Evolutionary conservation across 2,888 invertebrate genomes (phyloP).

Genomic region (Agrotis clavis): DNA sequence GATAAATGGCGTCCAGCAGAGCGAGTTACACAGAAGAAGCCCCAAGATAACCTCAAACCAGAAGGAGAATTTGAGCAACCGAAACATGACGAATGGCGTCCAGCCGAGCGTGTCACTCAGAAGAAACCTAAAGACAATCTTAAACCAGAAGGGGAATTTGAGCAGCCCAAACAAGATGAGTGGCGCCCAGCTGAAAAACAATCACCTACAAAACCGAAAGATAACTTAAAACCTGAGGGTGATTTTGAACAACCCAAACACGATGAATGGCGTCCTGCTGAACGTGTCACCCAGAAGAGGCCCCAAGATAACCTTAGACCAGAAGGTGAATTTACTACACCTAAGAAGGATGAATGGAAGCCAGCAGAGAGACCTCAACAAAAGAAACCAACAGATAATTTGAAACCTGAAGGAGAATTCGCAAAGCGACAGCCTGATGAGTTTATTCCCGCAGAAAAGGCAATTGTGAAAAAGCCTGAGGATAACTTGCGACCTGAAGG

Average conservation of each 20-base stretch:
- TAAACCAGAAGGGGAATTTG: conserved; percentile 90
- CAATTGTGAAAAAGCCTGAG: conserved; percentile 68
- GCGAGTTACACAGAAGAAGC: conserved; percentile 85
- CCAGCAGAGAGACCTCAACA: conserved; percentile 85
- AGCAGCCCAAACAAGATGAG: conserved; percentile 73
- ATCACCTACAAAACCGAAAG: conserved; percentile 69
- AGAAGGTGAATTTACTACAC: conserved; percentile 90
- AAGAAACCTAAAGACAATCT: conserved; percentile 70
- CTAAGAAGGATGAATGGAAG: conserved; percentile 84
- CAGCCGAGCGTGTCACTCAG: conserved; percentile 73
- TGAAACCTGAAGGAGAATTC: conserved; percentile 90
- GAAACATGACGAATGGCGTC: conserved; percentile 69
- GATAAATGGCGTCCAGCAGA: conserved; percentile 83
- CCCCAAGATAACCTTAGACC: conserved; percentile 74
- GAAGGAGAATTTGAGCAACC: conserved; percentile 89
- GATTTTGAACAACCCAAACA: conserved; percentile 76
- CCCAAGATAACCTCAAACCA: conserved; percentile 84
- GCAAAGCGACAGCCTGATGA: conserved; percentile 79
- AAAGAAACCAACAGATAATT: conserved; percentile 89
- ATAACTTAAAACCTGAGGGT: conserved; percentile 87
- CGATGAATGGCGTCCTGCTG: conserved; percentile 78
- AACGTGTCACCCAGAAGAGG: conserved; percentile 68
- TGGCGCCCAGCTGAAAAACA: conserved; percentile 77
- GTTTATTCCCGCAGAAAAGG: conserved; percentile 84
- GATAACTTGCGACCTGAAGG: conserved; percentile 84